Evolutionary conservation across 2,888 invertebrate genomes (phyloP).

Genomic region (Neoaliturus tenellus): DNA sequence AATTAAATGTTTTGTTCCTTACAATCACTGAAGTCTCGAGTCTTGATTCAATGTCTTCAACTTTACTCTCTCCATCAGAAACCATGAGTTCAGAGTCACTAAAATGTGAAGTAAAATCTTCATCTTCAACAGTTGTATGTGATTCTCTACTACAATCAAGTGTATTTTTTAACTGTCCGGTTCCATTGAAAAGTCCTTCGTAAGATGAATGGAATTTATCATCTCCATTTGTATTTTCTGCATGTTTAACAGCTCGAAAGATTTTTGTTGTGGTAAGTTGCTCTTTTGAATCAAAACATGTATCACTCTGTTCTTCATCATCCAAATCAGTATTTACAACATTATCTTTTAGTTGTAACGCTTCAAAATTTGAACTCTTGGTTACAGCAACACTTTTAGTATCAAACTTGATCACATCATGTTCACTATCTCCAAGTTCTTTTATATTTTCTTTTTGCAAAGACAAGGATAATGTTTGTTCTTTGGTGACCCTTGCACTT

Average conservation of each 20-base stretch:
- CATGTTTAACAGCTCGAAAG: no score
- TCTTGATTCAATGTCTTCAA: neutral
- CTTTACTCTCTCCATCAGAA: neutral
- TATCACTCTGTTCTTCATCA: no score
- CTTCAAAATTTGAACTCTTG: no score
- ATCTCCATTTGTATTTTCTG: no score
- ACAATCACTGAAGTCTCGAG: conserved; percentile 37
- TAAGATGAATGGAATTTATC: neutral
- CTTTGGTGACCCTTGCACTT: neutral
- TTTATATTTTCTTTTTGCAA: neutral
- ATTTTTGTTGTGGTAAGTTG: no score
- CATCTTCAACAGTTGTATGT: neutral
- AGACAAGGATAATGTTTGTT: neutral
- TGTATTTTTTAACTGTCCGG: neutral
- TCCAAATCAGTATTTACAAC: no score
- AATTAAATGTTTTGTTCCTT: conserved; percentile 6
- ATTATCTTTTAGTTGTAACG: no score
- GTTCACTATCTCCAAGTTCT: neutral
- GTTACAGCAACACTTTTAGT: no score
- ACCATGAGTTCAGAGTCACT: neutral
- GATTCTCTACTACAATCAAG: neutral
- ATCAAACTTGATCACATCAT: no score
- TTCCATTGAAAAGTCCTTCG: neutral
- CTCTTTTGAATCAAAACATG: no score
- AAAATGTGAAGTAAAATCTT: neutral